Base-by-base conservation (phyloP, 2,113 vertebrate species). In the Oncorhynchus tshawytscha region DNA sequence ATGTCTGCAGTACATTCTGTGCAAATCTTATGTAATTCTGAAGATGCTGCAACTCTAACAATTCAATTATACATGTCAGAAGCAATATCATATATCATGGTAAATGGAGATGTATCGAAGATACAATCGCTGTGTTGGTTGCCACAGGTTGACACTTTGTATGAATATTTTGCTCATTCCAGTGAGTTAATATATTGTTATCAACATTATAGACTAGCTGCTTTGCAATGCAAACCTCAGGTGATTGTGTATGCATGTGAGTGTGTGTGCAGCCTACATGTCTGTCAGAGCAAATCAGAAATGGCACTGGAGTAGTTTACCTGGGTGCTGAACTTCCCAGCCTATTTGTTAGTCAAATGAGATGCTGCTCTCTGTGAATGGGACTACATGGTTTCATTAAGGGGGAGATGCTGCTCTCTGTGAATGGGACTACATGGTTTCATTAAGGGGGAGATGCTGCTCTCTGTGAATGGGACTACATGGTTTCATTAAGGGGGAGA, bases 21-120 rank as follows among this genome's bases (percentile, higher is more conserved):
- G 31, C 57, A 66, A 27, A 29, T 80, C 83, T 91, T 91, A 87
- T 85, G 91, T 91, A 91, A 91, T 81, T 86, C 72, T 66, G 65
- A 62, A 39, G 45, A 80, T 90, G 85, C 87, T 91, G 89, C 88
- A 90, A 45, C 49, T 72, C 59, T 62, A 62, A 22, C 39, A 45
- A 45, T 9, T 2, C 9, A 16, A 22, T 2, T 62, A 11, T 39
- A 39, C 39, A 39, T 45, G 39, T 45, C 39, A 3, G 59, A 68
- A 68, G 29, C 65, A n/a, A 34, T 68, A 68, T 68, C 12, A 25
- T 45, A 9, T 20, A 31, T 39, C 11, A 54, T 54, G 15, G 49
- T 20, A 29, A n/a, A 20, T 20, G 29, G 0, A 27, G 3, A 54
- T 68, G 29, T 68, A 68, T 7, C 24, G 29, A 29, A 0, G 39